These are phyloP conservation scores for Romanomermis culicivorax DNA, from an alignment of 2,888 invertebrate species.

Conservation along the genomic window DNA sequence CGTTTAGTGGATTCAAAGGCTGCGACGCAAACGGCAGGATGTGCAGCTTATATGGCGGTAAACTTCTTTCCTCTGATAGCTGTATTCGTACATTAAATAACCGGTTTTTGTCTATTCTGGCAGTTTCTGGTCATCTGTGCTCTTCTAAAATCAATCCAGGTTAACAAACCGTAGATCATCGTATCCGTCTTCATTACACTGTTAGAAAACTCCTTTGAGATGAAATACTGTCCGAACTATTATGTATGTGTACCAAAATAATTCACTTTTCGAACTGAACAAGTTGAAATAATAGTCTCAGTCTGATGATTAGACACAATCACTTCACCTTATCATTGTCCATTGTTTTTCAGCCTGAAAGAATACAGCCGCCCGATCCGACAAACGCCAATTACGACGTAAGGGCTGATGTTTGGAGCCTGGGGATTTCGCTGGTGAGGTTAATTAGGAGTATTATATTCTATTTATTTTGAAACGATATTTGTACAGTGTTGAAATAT, in stretches of 20 bases:
- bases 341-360: constrained; percentile 56
- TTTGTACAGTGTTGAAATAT: too few species aligned
- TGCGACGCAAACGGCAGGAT: constrained; percentile 83
- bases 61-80: constrained; percentile 35
- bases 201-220: too few species aligned
- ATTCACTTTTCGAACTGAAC: too few species aligned
- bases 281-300: too few species aligned
- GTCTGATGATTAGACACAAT: too few species aligned
- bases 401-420: constrained; percentile 95
- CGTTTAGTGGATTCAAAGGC: constrained; percentile 87
- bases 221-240: too few species aligned
- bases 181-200: too few species aligned
- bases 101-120: neutral
- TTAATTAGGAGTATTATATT: neutral
- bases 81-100: constrained; percentile 3
- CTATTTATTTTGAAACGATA: neutral
- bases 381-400: constrained; percentile 88
- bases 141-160: too few species aligned
- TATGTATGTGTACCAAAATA: too few species aligned
- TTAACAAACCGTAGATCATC: too few species aligned
- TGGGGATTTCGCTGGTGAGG: constrained; percentile 44
- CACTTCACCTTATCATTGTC: too few species aligned
- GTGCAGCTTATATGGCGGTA: constrained; percentile 98
- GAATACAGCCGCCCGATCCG: constrained; percentile 81
- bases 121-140: neutral